A percentile compares a stretch with the other conserved stretches of the same genome.
phyloP scores from a whole-genome alignment of 2,888 invertebrate species.

The Euzophera pinguis region DNA sequence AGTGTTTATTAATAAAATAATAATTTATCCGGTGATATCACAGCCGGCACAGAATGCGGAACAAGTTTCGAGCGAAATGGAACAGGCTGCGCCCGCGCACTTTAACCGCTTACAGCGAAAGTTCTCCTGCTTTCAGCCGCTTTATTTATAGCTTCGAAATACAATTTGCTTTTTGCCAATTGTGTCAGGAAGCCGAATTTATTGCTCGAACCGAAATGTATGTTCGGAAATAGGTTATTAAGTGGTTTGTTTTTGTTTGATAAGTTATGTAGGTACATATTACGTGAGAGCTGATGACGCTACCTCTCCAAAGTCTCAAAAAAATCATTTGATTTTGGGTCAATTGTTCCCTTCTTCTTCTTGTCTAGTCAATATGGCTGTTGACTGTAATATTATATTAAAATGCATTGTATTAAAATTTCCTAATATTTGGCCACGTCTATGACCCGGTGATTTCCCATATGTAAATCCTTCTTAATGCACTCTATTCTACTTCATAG shows the following conservation, averaged over 20 bases:
- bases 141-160: slow-evolving; percentile 46
- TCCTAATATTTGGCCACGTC: too few relatives aligned
- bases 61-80: slow-evolving; percentile 29
- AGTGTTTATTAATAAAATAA: slow-evolving; percentile 4
- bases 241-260: slow-evolving; percentile 26
- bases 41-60: slow-evolving; percentile 37
- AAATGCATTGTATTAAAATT: too few relatives aligned
- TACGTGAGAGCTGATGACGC: not conserved
- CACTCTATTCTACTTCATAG: too few relatives aligned
- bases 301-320: too few relatives aligned
- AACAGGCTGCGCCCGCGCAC: slow-evolving; percentile 30
- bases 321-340: too few relatives aligned
- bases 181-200: slow-evolving; percentile 40
- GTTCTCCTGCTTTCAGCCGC: slow-evolving; percentile 25
- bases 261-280: not conserved
- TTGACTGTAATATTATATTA: too few relatives aligned
- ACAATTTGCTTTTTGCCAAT: slow-evolving; percentile 47
- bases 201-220: slow-evolving; percentile 32
- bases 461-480: too few relatives aligned
- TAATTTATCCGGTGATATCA: slow-evolving; percentile 9
- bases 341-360: too few relatives aligned
- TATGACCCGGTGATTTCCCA: too few relatives aligned
- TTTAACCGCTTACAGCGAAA: slow-evolving; percentile 37
- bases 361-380: too few relatives aligned
- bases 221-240: slow-evolving; percentile 35